Conservation (phyloP, 2,888 invertebrate genomes). For the Acanthoscelides obtectus region DNA sequence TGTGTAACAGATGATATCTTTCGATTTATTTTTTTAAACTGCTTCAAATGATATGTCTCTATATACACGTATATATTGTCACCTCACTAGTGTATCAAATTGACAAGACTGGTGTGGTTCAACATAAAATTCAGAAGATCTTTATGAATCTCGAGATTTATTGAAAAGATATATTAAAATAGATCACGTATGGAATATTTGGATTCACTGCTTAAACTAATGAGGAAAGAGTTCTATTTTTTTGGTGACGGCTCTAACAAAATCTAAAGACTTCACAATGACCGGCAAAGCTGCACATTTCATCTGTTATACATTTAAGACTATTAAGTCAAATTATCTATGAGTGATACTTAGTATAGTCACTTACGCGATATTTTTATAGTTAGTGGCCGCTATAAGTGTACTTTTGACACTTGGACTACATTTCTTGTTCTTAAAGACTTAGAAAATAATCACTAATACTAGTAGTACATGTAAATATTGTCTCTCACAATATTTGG, state of each 20-base stretch:
- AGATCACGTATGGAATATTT: too few relatives aligned
- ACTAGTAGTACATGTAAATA: conserved; percentile 27
- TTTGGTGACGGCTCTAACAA: not conserved
- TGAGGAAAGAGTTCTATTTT: not conserved
- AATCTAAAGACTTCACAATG: not conserved
- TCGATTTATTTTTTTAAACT: not conserved
- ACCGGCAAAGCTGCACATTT: not conserved
- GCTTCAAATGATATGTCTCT: not conserved
- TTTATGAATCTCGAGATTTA: too few relatives aligned
- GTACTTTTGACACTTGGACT: not conserved
- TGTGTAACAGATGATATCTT: not conserved
- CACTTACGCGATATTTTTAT: not conserved
- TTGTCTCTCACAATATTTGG: conserved; percentile 25
- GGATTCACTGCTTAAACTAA: too few relatives aligned
- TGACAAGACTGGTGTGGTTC: not conserved
- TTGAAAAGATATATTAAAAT: too few relatives aligned
- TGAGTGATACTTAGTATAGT: not conserved
- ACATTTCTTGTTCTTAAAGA: not conserved
- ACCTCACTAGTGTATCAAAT: not conserved
- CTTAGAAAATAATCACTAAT: conserved; percentile 14
- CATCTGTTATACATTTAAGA: not conserved
- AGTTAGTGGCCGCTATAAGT: not conserved
- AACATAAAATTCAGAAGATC: too few relatives aligned
- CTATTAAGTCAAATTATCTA: not conserved
- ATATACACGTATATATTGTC: not conserved